Evolutionary conservation across 2,888 invertebrate species (phyloP), one percentile per base, ranked within the genome.

Genomic region (Hedya salicella): DNA sequence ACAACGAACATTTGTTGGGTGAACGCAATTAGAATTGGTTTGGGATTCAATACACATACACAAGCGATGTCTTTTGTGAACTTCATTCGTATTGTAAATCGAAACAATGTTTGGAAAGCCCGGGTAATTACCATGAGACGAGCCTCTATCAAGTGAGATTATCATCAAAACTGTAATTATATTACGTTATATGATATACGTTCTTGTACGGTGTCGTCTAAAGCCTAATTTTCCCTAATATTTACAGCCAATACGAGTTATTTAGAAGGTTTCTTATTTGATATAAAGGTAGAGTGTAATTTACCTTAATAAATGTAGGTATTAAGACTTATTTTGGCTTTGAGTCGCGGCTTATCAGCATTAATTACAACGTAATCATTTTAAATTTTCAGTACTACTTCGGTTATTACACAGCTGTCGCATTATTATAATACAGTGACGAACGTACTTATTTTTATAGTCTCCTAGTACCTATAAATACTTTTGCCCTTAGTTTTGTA

Each of bases 161-260:
- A 46, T 53, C 59, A 60, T 65, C 46, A 46, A 48, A 46, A 44
- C 52, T 53, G 53, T 60, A 53, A 60, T 66, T 57, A 64, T 52
- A 36, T 44, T 46, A 57, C 46, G 44, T 36, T 36, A 59, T 39
- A 3, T 59, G 50, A 64, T 44, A 36, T 52, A 53, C 48, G 14
- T 9, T 59, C 52, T 61, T 54, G 46, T 66, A 32, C 13, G 42
- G 48, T n/a, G n/a, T n/a, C 48, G 16, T 48, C 19, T 42, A 42
- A 30, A 36, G 14, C n/a, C 40, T 21, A 48, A 60, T 60, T 65
- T 53, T 40, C 36, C 53, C 19, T 54, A 13, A 61, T 61, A 66
- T 66, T 65, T 60, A 60, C 65, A 65, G 32, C 32, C 40, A 40
- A 42, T 54, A 42, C 17, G 48, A 46, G 39, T 32, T 14, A 42